Base-by-base conservation (phyloP, 2,888 invertebrate genomes). In the Drosophila kanekoi region DNA sequence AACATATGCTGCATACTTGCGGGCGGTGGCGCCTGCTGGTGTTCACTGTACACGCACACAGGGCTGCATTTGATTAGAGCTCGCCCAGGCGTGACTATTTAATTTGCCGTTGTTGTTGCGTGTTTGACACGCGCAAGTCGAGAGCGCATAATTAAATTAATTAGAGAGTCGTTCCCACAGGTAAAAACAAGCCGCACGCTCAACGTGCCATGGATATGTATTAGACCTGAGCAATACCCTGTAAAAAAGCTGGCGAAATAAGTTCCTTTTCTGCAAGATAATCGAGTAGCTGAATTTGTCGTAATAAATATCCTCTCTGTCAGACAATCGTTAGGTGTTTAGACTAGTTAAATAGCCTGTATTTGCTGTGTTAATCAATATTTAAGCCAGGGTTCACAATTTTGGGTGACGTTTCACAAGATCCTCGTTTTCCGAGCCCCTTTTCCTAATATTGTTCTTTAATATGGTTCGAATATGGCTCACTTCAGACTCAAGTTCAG, bases 141-240 rank as follows among this genome's bases (percentile, higher is more conserved):
- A 87, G 79, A 81, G 79, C 74, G 72, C 73, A 87, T 88, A 88
- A 88, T 88, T 89, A 89, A 88, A 78, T 88, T 90, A 88, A 88
- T 88, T 89, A 89, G 77, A 82, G 90, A 74, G 78, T 54, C 53
- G 78, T 70, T 88, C 85, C 85, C 89, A 89, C 85, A 85, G 89
- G 87, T 87, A 83, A 70, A 28, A 59, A 59, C 61, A 67, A 72
- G 58, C 73, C 56, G 37, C 44, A 33, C 57, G 20, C 16, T 37
- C 32, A 45, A 47, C 23, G 13, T 58, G 49, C 66, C 8, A 44
- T 14, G 11, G 6, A 33, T 51, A 44, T 13, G 18, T 13, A 8
- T 8, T 20, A 32, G 16, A 23, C 20, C 8, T 1, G 6, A 5
- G 0, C 28, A 40, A 67, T 73, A 77, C 59, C 65, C 82, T 78